Evolutionary conservation across 37 sponge, comb jelly and placozoan species (phyloP).

Genomic region (Bolinopsis microptera): DNA sequence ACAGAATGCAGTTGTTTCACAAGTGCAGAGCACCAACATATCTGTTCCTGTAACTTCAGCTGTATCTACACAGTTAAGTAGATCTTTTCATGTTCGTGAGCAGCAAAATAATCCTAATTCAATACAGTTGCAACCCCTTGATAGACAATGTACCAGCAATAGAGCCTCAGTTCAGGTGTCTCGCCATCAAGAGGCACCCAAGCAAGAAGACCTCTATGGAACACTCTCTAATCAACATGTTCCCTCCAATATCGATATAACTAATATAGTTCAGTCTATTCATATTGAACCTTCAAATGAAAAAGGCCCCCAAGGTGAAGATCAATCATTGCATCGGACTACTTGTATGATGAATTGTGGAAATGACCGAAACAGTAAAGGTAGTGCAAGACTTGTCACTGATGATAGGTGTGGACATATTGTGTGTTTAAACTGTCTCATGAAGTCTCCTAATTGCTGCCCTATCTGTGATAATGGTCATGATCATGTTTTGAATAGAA

Average conservation of each 20-base stretch:
- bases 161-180: constrained; percentile 14
- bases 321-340: not conserved
- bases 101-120: not conserved
- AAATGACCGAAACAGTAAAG: constrained; percentile 23
- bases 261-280: constrained; percentile 25
- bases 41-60: not conserved
- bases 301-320: not conserved
- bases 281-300: not conserved
- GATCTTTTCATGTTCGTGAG: not conserved
- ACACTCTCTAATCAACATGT: not conserved
- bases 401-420: constrained; percentile 49
- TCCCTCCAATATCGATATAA: not conserved
- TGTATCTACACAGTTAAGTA: not conserved
- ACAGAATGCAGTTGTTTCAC: not conserved
- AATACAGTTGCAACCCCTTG: not conserved
- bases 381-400: constrained; percentile 1
- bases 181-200: not conserved
- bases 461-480: not conserved
- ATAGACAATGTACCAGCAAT: not conserved
- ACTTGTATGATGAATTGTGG: constrained; percentile 62
- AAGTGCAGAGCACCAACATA: not conserved
- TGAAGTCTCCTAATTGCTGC: constrained; percentile 48
- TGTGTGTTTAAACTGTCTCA: constrained; percentile 20
- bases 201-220: not conserved
- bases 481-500: not conserved